Base-by-base conservation (phyloP, 2,888 invertebrate species). In the Drosophila mimetica region DNA sequence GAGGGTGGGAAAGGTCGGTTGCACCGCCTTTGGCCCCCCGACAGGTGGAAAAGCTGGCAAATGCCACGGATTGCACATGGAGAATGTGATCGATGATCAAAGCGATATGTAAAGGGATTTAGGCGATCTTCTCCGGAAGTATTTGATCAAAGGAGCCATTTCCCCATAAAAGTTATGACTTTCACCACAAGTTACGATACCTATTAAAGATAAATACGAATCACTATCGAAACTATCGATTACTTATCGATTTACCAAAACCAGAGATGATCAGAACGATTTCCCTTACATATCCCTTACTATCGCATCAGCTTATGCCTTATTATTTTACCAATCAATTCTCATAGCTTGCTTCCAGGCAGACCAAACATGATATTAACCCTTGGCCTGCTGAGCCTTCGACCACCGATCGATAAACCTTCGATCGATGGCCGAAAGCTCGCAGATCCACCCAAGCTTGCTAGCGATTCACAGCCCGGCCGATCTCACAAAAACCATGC, bases 341-440 rank as follows among this genome's bases (percentile, higher is more conserved):
- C 25, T 48, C 66, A 77, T 44, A 84, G 87, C 76, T 81, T 86
- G 73, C 74, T 81, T 81, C 79, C 87, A 87, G 88, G 71, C 87
- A 71, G 36, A 55, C 64, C 48, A 30, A 47, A 32, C 47, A 57
- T 34, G 37, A 53, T 59, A 37, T 74, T 79, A 74, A 69, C 77
- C 79, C 78, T 70, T 69, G 63, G 70, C 51, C 70, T 64, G 69
- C 47, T 8, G 20, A 75, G 80, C 70, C 61, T 65, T 86, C 63
- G 66, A 47, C 14, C 51, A 50, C 48, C 67, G 51, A 60, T 67
- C 39, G 14, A 55, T 22, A 3, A 7, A 2, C 22, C 16, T 16
- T 16, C 44, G 44, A 46, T 30, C 42, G 22, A 5, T 30, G 60
- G 60, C 22, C 46, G 44, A 61, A 30, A 11, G 34, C 28, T 22